A percentile compares a stretch with the other conserved stretches of the same genome.
Conservation (phyloP, 2,113 vertebrate species). For the Sinocyclocheilus anshuiensis region DNA sequence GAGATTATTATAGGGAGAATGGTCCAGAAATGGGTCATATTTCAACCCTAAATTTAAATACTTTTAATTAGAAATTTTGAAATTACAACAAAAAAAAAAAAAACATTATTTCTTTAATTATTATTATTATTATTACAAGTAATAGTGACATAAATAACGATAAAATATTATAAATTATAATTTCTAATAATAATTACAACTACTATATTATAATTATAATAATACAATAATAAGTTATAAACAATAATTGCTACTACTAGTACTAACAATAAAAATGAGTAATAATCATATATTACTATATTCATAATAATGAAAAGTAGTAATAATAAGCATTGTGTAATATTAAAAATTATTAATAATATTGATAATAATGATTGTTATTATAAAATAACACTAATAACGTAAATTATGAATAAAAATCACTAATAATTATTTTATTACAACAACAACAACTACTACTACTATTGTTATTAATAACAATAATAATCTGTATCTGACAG, state of each 20-base stretch:
- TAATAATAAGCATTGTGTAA: neutral
- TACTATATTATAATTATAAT: too few species aligned
- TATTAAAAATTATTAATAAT: neutral
- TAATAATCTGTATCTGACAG: neutral
- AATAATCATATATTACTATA: neutral
- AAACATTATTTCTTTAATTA: too few species aligned
- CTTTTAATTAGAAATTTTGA: too few species aligned
- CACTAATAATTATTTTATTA: neutral
- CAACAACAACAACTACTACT: neutral
- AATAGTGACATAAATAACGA: neutral
- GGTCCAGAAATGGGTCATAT: neutral
- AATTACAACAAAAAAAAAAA: too few species aligned
- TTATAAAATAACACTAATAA: neutral
- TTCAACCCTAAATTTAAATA: too few species aligned
- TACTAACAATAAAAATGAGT: neutral
- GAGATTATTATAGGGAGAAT: neutral
- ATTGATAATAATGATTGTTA: neutral
- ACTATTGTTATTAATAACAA: neutral
- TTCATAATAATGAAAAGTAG: neutral
- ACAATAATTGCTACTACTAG: neutral
- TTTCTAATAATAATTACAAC: too few species aligned
- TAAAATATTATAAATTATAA: neutral
- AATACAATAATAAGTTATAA: too few species aligned
- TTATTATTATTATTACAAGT: neutral
- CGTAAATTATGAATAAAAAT: neutral